A percentile compares a stretch with the other conserved stretches of the same genome.
Conservation (phyloP, 2,888 invertebrate species). For the Tethea ocularis region DNA sequence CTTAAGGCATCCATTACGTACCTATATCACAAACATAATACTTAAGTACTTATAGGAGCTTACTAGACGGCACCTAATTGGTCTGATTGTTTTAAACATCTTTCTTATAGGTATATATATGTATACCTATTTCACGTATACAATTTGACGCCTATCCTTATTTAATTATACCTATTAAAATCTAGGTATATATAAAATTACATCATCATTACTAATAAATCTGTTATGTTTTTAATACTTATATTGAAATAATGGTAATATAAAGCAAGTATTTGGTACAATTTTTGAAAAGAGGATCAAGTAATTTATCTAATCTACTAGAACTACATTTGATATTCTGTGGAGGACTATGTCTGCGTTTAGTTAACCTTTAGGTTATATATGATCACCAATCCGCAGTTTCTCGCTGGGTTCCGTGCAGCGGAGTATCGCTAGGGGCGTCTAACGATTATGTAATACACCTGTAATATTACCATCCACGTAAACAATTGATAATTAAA, state of each 20-base stretch:
- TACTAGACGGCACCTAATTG: not conserved
- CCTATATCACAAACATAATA: not conserved
- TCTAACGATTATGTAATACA: not conserved
- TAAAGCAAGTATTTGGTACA: not conserved
- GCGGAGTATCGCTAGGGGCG: not conserved
- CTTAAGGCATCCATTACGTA: not conserved
- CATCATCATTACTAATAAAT: not conserved
- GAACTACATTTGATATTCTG: no score
- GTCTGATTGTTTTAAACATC: not conserved
- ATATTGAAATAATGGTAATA: not conserved
- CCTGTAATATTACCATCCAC: not conserved
- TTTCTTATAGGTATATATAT: not conserved
- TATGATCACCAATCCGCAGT: not conserved
- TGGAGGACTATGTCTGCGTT: not conserved
- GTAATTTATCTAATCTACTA: no score
- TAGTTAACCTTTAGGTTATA: not conserved
- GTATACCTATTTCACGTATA: not conserved
- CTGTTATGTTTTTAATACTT: not conserved
- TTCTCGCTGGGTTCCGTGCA: not conserved
- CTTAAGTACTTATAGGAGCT: not conserved
- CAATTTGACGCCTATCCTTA: not conserved
- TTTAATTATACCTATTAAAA: not conserved
- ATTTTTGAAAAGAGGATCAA: not conserved
- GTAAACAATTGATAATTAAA: not conserved
- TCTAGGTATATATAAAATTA: not conserved